Evolutionary conservation across 2,797 vertebrate species (phyloP).

Genomic region (Sebastes taczanowskii): DNA sequence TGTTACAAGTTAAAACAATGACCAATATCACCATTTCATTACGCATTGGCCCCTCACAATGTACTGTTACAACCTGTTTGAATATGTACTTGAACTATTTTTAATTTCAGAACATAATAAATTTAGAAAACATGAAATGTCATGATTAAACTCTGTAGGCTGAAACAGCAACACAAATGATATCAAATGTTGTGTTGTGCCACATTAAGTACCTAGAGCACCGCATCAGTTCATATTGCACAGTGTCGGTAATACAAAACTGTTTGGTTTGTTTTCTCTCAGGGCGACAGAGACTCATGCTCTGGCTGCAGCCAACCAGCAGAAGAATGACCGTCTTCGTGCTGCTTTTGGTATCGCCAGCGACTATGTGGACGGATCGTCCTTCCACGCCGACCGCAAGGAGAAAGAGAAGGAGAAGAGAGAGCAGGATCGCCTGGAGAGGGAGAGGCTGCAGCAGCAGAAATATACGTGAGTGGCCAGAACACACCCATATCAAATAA

Average conservation of each 20-base stretch:
- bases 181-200: background rate
- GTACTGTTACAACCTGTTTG: background rate
- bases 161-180: background rate
- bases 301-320: slow-evolving; percentile 92
- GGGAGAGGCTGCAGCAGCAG: slow-evolving; percentile 81
- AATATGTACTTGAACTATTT: background rate
- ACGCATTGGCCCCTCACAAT: background rate
- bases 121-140: background rate
- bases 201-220: background rate
- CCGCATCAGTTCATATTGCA: background rate
- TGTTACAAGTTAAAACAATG: background rate
- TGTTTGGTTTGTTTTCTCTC: background rate
- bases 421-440: slow-evolving; percentile 84
- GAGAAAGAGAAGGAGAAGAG: slow-evolving; percentile 86
- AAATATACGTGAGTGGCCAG: slow-evolving; percentile 77
- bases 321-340: slow-evolving; percentile 91
- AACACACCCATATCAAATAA: background rate
- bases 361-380: slow-evolving; percentile 92
- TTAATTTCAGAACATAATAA: background rate
- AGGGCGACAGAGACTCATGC: slow-evolving; percentile 93
- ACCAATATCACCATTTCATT: background rate
- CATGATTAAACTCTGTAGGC: background rate
- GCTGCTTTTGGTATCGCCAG: slow-evolving; percentile 92
- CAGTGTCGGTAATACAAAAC: background rate
- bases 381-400: slow-evolving; percentile 91